Evolutionary conservation across 2,888 invertebrate genomes (phyloP).

Genomic region (Drosophila subquinaria): DNA sequence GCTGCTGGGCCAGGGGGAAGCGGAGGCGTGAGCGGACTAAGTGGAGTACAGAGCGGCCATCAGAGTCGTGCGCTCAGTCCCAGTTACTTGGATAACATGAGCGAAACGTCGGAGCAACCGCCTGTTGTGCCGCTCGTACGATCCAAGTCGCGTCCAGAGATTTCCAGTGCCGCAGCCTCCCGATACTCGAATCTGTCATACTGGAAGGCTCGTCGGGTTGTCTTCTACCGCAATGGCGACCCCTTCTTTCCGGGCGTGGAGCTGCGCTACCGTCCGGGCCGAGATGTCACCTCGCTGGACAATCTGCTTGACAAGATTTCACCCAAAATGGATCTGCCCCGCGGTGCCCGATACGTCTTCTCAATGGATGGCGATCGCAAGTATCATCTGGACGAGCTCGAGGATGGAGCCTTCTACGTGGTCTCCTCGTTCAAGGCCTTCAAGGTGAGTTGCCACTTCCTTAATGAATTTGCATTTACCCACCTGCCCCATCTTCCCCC

Average conservation of each 20-base stretch:
- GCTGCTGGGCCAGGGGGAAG: constrained; percentile 29
- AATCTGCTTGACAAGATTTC: constrained; percentile 94
- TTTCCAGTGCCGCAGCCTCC: constrained; percentile 86
- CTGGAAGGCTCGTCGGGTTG: constrained; percentile 94
- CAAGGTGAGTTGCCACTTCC: constrained; percentile 88
- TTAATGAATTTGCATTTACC: constrained; percentile 10
- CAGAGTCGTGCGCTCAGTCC: constrained; percentile 76
- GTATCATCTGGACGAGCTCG: constrained; percentile 93
- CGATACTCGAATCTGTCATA: constrained; percentile 93
- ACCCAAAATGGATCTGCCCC: constrained; percentile 93
- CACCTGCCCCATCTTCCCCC: background rate
- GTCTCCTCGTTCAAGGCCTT: constrained; percentile 96
- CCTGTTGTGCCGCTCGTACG: constrained; percentile 84
- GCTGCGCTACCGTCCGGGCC: constrained; percentile 94
- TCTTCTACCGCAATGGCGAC: constrained; percentile 97
- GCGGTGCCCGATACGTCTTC: constrained; percentile 96
- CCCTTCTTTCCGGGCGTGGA: constrained; percentile 96
- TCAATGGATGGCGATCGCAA: constrained; percentile 96
- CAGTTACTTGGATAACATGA: constrained; percentile 87
- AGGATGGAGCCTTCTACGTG: constrained; percentile 96
- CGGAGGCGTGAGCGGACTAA: constrained; percentile 31
- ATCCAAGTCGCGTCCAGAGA: constrained; percentile 85
- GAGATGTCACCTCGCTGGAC: constrained; percentile 94
- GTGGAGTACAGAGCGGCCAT: constrained; percentile 63
- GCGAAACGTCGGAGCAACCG: constrained; percentile 87